Evolutionary conservation across 2,888 invertebrate genomes (phyloP).

Genomic region (Podabrus alpinus): DNA sequence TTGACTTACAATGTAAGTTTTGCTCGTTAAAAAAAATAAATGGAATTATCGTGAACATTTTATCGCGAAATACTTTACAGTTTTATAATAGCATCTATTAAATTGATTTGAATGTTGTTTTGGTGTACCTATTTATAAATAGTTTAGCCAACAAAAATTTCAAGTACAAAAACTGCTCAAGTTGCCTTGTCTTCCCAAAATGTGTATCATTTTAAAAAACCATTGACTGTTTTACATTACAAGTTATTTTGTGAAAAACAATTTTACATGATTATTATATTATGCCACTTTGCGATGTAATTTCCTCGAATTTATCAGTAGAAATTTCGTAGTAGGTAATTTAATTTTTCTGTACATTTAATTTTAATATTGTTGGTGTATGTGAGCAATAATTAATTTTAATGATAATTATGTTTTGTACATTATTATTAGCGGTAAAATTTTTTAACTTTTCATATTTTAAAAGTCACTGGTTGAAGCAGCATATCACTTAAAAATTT

Average conservation of each 20-base stretch:
- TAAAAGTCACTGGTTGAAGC: not conserved
- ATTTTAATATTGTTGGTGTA: constrained; percentile 10
- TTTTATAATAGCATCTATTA: too few species aligned
- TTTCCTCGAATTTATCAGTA: not conserved
- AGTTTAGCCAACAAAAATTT: not conserved
- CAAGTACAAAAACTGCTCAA: constrained; percentile 11
- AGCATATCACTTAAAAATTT: not conserved
- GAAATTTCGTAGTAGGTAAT: not conserved
- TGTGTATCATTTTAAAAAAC: not conserved
- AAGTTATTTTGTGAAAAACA: not conserved
- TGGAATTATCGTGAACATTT: not conserved
- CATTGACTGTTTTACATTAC: not conserved
- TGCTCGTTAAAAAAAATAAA: not conserved
- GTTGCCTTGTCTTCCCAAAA: constrained; percentile 5
- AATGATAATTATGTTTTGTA: constrained; percentile 11
- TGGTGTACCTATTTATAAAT: not conserved
- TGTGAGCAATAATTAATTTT: constrained; percentile 22
- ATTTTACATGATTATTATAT: not conserved
- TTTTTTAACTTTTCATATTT: not conserved
- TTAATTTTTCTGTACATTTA: not conserved
- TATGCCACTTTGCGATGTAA: not conserved
- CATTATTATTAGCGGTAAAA: constrained; percentile 1
- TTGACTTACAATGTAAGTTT: not conserved
- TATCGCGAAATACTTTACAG: not conserved
- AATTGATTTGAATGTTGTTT: not conserved